Base-by-base conservation (phyloP, 2,797 vertebrate genomes). In the Cheirogaleus major region DNA sequence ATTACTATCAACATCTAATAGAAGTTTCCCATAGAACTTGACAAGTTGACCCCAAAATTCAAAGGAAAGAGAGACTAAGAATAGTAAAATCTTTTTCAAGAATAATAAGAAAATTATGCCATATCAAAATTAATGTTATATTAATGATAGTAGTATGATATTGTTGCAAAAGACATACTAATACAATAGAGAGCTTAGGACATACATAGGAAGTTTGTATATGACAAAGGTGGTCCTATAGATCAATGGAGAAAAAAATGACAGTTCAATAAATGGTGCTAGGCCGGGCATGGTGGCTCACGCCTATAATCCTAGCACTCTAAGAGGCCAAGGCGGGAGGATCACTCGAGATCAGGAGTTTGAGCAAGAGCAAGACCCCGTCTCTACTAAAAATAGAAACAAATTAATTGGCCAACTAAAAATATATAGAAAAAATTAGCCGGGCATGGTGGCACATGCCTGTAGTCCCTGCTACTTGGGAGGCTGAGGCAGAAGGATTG, bases 111-210 rank as follows among this genome's bases (percentile, higher is more conserved):
- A 87, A 96, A 82, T 87, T 30, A 50, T 83, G 52, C 61, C 82
- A 76, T 78, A 87, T 63, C 27, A 87, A 94, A 52, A 82, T 73
- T 69, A 82, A 76, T 70, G 59, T 61, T 91, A 67, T 38, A 87
- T 70, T 76, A 96, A 89, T 55, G 83, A 89, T 30, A 91, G 30
- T 57, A 59, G 52, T 18, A 73, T 65, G 65, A 80, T 65, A 86
- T 2, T 43, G 23, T 50, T 67, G 22, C 22, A 86, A 76, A 59
- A 95, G 67, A 91, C n/a, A 72, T 52, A 79, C 11, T 30, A 93
- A 80, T 50, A 80, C 12, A 80, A 81, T 12, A 91, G 30, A 80
- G 6, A 76, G 25, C 11, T 87, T 63, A 91, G 32, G 76, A 82
- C 63, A 80, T n/a, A 85, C 0, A 63, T 12, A 87, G 18, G 18